Percentiles rank a stretch among this genome's conserved stretches.
Evolutionary conservation across 1,140 invertebrate species (phyloP).

Genomic region (Eurosta solidaginis): DNA sequence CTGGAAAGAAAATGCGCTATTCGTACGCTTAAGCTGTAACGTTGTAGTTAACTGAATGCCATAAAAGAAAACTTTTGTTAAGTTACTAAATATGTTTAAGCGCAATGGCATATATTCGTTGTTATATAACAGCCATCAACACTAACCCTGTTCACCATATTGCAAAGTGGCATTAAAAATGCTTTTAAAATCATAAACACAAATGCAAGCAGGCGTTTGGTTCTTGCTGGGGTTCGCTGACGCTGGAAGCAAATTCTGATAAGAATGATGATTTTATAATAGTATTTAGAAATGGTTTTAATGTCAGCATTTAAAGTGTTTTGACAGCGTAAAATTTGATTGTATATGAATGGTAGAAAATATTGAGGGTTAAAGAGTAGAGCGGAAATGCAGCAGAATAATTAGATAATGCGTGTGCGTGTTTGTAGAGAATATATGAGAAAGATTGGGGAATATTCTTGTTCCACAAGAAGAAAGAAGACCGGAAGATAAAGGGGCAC

Average conservation of each 20-base stretch:
- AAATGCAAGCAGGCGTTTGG: background rate
- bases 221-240: background rate
- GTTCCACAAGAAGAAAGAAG: too few relatives aligned
- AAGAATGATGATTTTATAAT: constrained; percentile 14
- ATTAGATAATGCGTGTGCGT: too few relatives aligned
- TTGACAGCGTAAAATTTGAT: background rate
- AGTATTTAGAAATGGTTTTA: constrained; percentile 4
- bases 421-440: too few relatives aligned
- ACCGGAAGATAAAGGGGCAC: too few relatives aligned
- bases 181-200: constrained; percentile 28
- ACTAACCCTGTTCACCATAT: background rate
- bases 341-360: background rate
- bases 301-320: background rate
- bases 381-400: too few relatives aligned
- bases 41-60: background rate
- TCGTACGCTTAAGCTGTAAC: background rate
- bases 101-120: too few relatives aligned
- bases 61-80: background rate
- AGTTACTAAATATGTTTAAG: too few relatives aligned
- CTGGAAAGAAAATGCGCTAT: background rate
- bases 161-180: constrained; percentile 3
- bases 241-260: background rate
- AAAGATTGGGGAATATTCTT: too few relatives aligned
- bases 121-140: too few relatives aligned
- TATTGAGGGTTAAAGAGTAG: background rate